These are phyloP conservation scores for Panurus biarmicus DNA, from an alignment of 2,113 vertebrate genomes.

Conservation along the genomic window DNA sequence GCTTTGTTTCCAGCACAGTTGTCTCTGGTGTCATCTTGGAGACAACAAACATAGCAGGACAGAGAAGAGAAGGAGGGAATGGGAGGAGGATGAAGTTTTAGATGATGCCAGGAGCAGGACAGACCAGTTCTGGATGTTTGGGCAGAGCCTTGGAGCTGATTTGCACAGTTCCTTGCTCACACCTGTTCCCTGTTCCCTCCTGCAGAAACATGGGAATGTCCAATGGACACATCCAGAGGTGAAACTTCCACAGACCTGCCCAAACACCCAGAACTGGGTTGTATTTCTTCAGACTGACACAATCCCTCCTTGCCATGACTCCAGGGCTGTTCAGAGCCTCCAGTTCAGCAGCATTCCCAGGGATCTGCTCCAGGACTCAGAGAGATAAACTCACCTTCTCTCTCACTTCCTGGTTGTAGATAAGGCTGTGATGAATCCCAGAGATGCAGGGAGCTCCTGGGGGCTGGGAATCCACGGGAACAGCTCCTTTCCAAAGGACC, in stretches of 20 bases:
- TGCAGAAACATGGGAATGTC: neutral
- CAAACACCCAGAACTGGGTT: neutral
- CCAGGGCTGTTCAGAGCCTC: neutral
- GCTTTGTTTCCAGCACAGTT: neutral
- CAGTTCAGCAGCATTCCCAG: neutral
- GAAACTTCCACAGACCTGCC: neutral
- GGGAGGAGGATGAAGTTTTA: neutral
- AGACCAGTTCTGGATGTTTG: neutral
- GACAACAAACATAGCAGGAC: accelerated
- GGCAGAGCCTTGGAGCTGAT: neutral
- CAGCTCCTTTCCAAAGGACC: neutral
- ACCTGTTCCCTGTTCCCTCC: neutral
- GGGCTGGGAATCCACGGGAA: neutral
- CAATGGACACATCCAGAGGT: neutral
- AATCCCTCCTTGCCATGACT: neutral
- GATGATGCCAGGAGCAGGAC: neutral
- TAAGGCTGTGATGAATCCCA: neutral
- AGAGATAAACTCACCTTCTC: neutral
- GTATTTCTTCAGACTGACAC: neutral
- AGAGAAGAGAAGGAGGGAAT: neutral
- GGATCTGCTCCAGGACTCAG: neutral
- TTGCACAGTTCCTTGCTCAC: neutral
- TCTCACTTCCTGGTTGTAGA: neutral
- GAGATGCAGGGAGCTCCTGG: neutral
- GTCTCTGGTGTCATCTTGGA: neutral